Conservation (phyloP, 1,140 invertebrate genomes). For the Geopemphigus sp. region DNA sequence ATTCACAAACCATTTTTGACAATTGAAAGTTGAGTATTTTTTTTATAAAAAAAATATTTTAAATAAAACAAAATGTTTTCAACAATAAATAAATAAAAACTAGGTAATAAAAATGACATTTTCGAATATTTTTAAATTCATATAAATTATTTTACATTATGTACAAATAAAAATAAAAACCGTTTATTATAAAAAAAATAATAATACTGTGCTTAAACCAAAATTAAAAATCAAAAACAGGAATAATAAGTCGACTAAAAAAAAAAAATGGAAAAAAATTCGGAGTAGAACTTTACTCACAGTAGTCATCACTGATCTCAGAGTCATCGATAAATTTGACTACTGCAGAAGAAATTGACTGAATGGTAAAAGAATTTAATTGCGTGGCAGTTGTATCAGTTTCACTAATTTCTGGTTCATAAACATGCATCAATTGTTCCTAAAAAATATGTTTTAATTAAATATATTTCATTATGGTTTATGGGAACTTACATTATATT, state of each 20-base stretch:
- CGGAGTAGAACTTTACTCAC: conserved; percentile 11
- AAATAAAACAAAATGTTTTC: no score
- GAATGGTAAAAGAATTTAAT: conserved; percentile 4
- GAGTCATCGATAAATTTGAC: conserved; percentile 41
- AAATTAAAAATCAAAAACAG: conserved; percentile 41
- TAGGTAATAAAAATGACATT: no score
- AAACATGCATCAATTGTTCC: neutral
- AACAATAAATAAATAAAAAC: no score
- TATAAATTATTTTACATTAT: no score
- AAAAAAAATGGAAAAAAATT: conserved; percentile 4
- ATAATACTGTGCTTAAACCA: conserved; percentile 42
- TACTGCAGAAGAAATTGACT: conserved; percentile 16
- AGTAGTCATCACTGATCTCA: conserved; percentile 20
- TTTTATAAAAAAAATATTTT: no score
- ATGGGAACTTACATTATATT: conserved; percentile 11
- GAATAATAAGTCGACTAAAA: conserved; percentile 17
- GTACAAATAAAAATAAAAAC: no score
- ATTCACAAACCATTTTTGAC: no score
- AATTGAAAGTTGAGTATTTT: no score
- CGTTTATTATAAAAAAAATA: neutral
- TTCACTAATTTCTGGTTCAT: conserved; percentile 7
- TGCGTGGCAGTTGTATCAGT: neutral
- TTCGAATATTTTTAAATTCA: no score
- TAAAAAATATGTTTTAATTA: neutral
- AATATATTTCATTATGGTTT: neutral